Conservation (phyloP, 2,888 invertebrate genomes). For the Didymodactylos carnosus region DNA sequence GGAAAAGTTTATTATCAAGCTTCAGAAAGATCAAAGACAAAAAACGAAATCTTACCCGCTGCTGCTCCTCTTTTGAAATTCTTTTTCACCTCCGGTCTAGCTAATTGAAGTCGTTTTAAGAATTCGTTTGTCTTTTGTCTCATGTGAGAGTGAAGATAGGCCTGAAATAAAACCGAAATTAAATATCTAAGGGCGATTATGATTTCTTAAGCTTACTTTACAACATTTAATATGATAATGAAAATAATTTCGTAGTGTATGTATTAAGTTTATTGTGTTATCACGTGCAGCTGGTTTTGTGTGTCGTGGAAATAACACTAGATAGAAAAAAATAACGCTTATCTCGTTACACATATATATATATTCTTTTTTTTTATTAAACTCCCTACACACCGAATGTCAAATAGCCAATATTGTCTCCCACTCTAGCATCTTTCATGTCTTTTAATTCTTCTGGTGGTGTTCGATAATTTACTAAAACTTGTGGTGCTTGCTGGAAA, state of each 20-base stretch:
- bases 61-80: neutral
- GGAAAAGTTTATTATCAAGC: too few relatives aligned
- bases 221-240: constrained; percentile 99
- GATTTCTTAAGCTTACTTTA: constrained; percentile 34
- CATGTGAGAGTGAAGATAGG: constrained; percentile 98
- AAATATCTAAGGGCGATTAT: too few relatives aligned
- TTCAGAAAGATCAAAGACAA: too few relatives aligned
- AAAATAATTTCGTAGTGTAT: constrained; percentile 96
- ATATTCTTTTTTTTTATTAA: neutral
- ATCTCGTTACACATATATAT: neutral
- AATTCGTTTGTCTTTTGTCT: constrained; percentile 96
- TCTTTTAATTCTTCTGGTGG: constrained; percentile 58
- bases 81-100: constrained; percentile 47
- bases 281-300: constrained; percentile 66
- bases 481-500: constrained; percentile 37
- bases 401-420: constrained; percentile 94
- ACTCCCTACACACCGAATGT: constrained; percentile 55
- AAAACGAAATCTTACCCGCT: too few relatives aligned
- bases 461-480: constrained; percentile 58
- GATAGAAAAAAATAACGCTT: constrained; percentile 22
- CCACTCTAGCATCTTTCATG: constrained; percentile 55
- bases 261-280: constrained; percentile 97
- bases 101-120: constrained; percentile 91
- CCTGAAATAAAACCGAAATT: too few relatives aligned
- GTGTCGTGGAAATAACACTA: constrained; percentile 88